Base-by-base conservation (phyloP, 2,888 invertebrate genomes). In the Gymnoscelis rufifasciata region DNA sequence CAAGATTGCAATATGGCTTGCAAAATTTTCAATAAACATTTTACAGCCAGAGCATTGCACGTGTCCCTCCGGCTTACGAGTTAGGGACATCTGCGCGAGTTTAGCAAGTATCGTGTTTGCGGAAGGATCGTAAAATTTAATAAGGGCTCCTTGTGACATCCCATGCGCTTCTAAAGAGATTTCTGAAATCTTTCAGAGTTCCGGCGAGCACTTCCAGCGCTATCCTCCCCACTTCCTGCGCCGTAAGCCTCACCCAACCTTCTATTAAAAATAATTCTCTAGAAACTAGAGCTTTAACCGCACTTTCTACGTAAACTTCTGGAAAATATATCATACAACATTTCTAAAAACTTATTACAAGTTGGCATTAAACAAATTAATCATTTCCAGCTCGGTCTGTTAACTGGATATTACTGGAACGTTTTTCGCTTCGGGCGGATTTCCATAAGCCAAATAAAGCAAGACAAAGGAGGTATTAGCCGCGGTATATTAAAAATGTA, bases 401-500 rank as follows among this genome's bases (percentile, higher is more conserved):
- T 5, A 39, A 12, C 24, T 13, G 15, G 35, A 43, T 43, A 30
- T 33, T 19, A 27, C 41, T 28, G 28, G 39, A 44, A 39, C 37
- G 39, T 37, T 38, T 38, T 37, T 28, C 15, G 15, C 11, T 38
- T 31, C 38, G 31, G 43, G 27, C n/a, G 43, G 54, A 47, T 50
- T 57, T 46, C 43, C 56, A 39, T 48, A 48, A 45, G 54, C 52
- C 56, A 52, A 60, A 54, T 56, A 43, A 37, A 12, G 51, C 54
- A 47, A 58, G 41, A 57, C 49, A 56, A 64, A 62, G 56, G 51
- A 45, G 46, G 47, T 48, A 51, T 51, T 51, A 52, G 54, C 46
- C 55, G 15, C 47, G 47, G 51, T 50, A 66, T 68, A 69, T 69
- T 68, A 69, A 68, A 69, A 68, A 63, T 59, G 59, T 57, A 57